phyloP scores from a whole-genome alignment of 1,140 invertebrate species.

The Caerostris extrusa region DNA sequence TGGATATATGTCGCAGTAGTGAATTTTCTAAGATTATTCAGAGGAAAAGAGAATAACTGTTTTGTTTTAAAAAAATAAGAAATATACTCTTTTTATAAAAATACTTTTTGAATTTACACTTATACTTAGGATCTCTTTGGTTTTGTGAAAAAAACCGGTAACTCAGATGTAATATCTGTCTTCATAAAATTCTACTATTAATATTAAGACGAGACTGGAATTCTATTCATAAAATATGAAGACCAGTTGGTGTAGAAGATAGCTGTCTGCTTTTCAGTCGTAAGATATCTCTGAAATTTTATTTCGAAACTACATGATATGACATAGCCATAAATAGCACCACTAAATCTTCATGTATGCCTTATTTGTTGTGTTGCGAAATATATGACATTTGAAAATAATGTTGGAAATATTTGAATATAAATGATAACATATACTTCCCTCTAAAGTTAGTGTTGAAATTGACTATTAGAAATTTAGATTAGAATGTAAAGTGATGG shows the following conservation, averaged over 20 bases:
- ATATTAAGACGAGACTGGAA: neutral
- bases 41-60: too few relatives aligned
- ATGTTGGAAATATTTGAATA: too few relatives aligned
- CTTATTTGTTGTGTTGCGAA: neutral
- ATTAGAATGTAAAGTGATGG: too few relatives aligned
- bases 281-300: neutral
- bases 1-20: too few relatives aligned
- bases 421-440: too few relatives aligned
- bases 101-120: neutral
- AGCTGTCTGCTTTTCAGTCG: neutral
- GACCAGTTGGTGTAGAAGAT: neutral
- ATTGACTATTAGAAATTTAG: too few relatives aligned
- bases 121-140: neutral
- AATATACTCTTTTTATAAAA: neutral
- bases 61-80: neutral
- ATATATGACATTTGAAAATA: neutral
- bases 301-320: neutral
- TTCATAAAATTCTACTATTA: neutral
- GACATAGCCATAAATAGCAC: neutral
- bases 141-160: neutral
- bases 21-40: too few relatives aligned
- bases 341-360: neutral
- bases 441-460: too few relatives aligned
- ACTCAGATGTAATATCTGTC: neutral
- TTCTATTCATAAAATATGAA: conserved; percentile 31